phyloP scores from a whole-genome alignment of 1,140 invertebrate species.

The Plodia interpunctella region DNA sequence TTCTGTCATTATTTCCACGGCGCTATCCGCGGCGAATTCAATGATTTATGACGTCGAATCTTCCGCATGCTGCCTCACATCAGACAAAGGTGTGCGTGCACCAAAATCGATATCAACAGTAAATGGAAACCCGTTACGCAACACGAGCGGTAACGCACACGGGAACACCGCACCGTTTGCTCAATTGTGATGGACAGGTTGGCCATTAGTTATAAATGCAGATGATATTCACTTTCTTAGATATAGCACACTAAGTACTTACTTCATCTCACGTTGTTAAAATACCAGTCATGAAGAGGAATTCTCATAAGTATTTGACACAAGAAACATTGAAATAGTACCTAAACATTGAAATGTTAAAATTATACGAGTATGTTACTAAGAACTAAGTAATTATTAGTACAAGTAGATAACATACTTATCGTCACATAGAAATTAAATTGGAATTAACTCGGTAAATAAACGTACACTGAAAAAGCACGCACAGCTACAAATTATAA shows the following conservation, averaged over 20 bases:
- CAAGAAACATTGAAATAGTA: too few species aligned
- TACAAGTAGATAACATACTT: too few species aligned
- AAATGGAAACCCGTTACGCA: constrained; percentile 50
- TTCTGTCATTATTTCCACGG: constrained; percentile 39
- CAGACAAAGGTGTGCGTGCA: constrained; percentile 21
- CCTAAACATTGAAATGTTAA: too few species aligned
- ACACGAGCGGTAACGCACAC: constrained; percentile 29
- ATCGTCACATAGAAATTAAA: too few species aligned
- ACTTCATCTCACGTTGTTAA: background rate
- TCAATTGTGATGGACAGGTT: background rate
- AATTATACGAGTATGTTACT: too few species aligned
- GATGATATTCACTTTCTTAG: background rate
- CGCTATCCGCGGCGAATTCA: constrained; percentile 34
- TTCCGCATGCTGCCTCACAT: constrained; percentile 47
- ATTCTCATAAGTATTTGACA: too few species aligned
- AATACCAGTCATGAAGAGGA: background rate
- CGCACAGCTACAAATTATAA: too few species aligned
- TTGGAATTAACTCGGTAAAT: too few species aligned
- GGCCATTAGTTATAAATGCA: background rate
- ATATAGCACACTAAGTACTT: background rate
- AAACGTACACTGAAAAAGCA: too few species aligned
- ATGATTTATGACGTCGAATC: constrained; percentile 43
- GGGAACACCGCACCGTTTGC: constrained; percentile 22
- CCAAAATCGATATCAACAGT: constrained; percentile 46
- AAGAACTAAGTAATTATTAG: too few species aligned